These are phyloP conservation scores for Dione juno DNA, from an alignment of 2,888 invertebrate genomes.

Conservation along the genomic window DNA sequence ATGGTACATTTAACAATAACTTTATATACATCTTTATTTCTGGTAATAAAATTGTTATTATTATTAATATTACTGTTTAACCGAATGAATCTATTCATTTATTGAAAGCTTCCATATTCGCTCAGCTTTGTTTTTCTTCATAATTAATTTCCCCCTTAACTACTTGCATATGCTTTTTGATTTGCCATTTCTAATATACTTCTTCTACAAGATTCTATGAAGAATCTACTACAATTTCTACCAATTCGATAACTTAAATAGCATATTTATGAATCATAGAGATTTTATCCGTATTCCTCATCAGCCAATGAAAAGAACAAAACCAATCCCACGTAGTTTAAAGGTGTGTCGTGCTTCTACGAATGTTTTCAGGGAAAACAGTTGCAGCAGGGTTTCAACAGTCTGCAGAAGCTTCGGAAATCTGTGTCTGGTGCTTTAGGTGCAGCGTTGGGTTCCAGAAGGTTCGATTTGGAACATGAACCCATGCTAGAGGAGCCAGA, in stretches of 20 bases:
- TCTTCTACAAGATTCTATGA: too few species aligned
- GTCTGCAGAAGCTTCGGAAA: constrained; percentile 87
- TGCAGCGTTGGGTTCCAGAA: constrained; percentile 77
- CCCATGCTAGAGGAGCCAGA: constrained; percentile 78
- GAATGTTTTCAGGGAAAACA: constrained; percentile 82
- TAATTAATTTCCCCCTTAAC: background rate
- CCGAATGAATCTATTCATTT: too few species aligned
- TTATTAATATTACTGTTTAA: too few species aligned
- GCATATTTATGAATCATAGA: background rate
- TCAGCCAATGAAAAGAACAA: constrained; percentile 56
- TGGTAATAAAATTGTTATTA: too few species aligned
- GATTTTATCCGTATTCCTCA: constrained; percentile 73
- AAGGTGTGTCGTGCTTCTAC: constrained; percentile 82
- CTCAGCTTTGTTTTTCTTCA: background rate
- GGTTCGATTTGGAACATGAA: constrained; percentile 79
- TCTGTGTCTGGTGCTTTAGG: constrained; percentile 86
- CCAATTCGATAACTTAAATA: too few species aligned
- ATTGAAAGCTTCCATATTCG: too few species aligned
- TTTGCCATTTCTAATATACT: background rate
- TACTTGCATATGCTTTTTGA: background rate
- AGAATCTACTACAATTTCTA: too few species aligned
- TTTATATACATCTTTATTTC: too few species aligned
- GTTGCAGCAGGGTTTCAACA: constrained; percentile 84
- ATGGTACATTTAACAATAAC: too few species aligned
- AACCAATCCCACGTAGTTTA: constrained; percentile 71